phyloP scores from a whole-genome alignment of 1,140 invertebrate genomes.

The Physella acuta region DNA sequence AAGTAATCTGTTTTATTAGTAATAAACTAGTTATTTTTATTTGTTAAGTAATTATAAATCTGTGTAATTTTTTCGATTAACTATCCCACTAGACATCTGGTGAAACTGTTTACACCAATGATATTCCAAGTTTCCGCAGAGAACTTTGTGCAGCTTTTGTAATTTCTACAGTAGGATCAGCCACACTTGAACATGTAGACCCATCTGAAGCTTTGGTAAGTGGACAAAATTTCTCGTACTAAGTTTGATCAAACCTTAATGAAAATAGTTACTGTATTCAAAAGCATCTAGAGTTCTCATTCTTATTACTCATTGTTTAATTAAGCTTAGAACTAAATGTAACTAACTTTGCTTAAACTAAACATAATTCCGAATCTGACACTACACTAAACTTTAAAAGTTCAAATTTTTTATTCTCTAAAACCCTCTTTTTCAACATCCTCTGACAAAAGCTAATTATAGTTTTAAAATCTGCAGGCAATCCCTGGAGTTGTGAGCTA shows the following conservation, averaged over 20 bases:
- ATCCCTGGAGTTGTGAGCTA: constrained; percentile 73
- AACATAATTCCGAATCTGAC: neutral
- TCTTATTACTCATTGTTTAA: neutral
- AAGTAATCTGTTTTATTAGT: neutral
- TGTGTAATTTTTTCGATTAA: neutral
- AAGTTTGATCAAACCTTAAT: neutral
- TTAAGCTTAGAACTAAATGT: neutral
- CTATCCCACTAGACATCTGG: constrained; percentile 47
- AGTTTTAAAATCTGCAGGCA: constrained; percentile 17
- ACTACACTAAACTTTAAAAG: too few relatives aligned
- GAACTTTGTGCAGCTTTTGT: constrained; percentile 62
- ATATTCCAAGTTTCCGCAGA: constrained; percentile 51
- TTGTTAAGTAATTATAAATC: neutral
- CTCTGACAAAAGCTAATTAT: neutral
- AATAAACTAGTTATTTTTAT: neutral
- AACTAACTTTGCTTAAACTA: neutral
- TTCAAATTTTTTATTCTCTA: too few relatives aligned
- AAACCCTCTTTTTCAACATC: neutral
- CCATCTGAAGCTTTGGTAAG: constrained; percentile 41
- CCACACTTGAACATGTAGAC: constrained; percentile 43
- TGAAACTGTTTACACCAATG: constrained; percentile 62
- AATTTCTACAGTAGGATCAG: constrained; percentile 55
- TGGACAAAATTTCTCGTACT: neutral
- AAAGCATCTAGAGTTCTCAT: neutral
- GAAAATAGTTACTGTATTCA: neutral